phyloP scores from a whole-genome alignment of 2,797 vertebrate genomes.

The Sarcophilus harrisii region DNA sequence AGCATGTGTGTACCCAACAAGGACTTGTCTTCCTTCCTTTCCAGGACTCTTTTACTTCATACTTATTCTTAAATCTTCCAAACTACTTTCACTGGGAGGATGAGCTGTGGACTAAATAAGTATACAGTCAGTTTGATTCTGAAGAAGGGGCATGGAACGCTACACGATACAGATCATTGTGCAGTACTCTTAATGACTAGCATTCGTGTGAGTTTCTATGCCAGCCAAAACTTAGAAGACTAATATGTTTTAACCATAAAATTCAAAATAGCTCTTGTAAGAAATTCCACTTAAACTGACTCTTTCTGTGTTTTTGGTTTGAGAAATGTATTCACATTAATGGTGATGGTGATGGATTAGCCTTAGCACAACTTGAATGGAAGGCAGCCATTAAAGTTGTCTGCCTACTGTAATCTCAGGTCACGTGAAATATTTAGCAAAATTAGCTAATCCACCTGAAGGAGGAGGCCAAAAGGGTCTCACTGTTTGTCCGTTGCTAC shows the following conservation, averaged over 20 bases:
- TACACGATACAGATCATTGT: slow-evolving; percentile 38
- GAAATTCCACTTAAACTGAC: slow-evolving; percentile 27
- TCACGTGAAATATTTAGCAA: slow-evolving; percentile 20
- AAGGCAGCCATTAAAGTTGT: slow-evolving; percentile 25
- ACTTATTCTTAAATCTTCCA: slow-evolving; percentile 61
- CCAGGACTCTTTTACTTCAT: slow-evolving; percentile 58
- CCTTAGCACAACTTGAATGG: slow-evolving; percentile 31
- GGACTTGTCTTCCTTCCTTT: slow-evolving; percentile 48
- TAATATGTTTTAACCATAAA: slow-evolving; percentile 47
- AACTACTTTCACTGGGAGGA: slow-evolving; percentile 63
- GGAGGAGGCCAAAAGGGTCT: background rate
- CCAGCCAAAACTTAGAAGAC: slow-evolving; percentile 54
- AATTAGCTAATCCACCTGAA: slow-evolving; percentile 27
- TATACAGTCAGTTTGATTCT: slow-evolving; percentile 67
- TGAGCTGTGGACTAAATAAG: slow-evolving; percentile 59
- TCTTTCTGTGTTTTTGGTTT: slow-evolving; percentile 49
- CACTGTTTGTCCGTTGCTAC: background rate
- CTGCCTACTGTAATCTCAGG: background rate
- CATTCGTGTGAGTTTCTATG: slow-evolving; percentile 34
- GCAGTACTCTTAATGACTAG: slow-evolving; percentile 42
- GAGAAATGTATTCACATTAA: slow-evolving; percentile 56
- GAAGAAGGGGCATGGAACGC: slow-evolving; percentile 53
- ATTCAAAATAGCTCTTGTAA: slow-evolving; percentile 57
- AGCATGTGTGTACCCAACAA: slow-evolving; percentile 27
- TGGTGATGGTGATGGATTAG: slow-evolving; percentile 34